phyloP scores from a whole-genome alignment of 2,113 vertebrate species.

The Amphilophus citrinellus region DNA sequence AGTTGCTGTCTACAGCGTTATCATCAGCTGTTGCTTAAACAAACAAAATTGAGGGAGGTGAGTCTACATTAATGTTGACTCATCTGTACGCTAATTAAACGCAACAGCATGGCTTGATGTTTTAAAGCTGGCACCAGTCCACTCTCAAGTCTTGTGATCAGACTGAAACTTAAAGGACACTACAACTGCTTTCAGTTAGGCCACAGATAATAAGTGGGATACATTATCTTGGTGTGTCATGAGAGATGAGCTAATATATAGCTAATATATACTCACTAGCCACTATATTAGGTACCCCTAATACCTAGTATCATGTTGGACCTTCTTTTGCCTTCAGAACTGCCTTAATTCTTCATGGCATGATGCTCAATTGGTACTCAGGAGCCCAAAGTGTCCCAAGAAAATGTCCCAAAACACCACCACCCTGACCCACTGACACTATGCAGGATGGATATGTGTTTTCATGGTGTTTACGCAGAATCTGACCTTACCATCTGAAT shows the following conservation, averaged over 20 bases:
- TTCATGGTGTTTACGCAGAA: too few relatives aligned
- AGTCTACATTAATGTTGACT: neutral
- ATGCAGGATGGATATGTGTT: neutral
- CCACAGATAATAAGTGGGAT: conserved; percentile 1
- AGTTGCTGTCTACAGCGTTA: conserved; percentile 1
- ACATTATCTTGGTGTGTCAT: neutral
- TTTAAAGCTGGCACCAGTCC: neutral
- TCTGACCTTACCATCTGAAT: neutral
- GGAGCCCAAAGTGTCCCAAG: too few relatives aligned
- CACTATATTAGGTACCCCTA: neutral
- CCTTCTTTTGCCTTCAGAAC: neutral
- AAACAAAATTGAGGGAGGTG: conserved; percentile 12
- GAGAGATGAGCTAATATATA: neutral
- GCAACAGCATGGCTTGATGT: neutral
- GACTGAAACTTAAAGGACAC: neutral
- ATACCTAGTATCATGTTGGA: too few relatives aligned
- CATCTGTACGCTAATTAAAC: neutral
- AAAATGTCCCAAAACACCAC: neutral
- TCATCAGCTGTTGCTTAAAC: conserved; percentile 22
- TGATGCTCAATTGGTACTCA: too few relatives aligned
- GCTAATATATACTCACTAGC: neutral
- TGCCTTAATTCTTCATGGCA: neutral
- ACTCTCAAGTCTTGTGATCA: neutral
- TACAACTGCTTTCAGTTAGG: neutral
- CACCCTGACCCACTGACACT: too few relatives aligned